Base-by-base conservation (phyloP, 2,888 invertebrate species). In the Drosophila hamatofila region DNA sequence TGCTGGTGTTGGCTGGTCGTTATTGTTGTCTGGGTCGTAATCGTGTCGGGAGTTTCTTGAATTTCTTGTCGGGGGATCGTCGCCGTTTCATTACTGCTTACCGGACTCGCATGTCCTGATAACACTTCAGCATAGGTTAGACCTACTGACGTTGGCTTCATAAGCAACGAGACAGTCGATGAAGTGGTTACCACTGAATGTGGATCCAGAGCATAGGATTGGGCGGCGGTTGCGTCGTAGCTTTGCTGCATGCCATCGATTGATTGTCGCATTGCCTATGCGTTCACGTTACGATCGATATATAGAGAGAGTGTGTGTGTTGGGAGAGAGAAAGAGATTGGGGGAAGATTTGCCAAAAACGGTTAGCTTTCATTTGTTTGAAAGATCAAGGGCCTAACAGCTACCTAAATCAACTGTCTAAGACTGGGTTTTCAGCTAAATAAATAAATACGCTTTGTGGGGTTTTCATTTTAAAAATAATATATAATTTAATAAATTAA, bases 191-290 rank as follows among this genome's bases (percentile, higher is more conserved):
- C 94, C 92, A 94, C 92, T 88, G 93, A 93, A 90, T 95, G 95
- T 90, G 97, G 96, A 94, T 97, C 97, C 94, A 96, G 93, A 93
- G 94, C 94, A 94, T 95, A 95, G 93, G 96, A 95, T 93, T 95
- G 94, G 93, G 94, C 94, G 93, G 95, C 94, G 94, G 96, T 94
- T 93, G 94, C 94, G 94, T 95, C 95, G 94, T 96, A 95, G 93
- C 95, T 95, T 93, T 95, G 95, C 94, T 94, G 94, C 94, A 93
- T 94, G 94, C 94, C 94, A 93, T 95, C 95, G 93, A 95, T 94
- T 93, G 94, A 93, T 92, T 93, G 93, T 92, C 94, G 94, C 93
- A 91, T 80, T 88, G 92, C 92, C 92, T 92, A 90, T 75, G 80
- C 87, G 82, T 86, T 84, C 80, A 49, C 62, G 57, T 73, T 61